These are phyloP conservation scores for Uromys caudimaculatus DNA, from an alignment of 2,797 vertebrate genomes.

Conservation along the genomic window DNA sequence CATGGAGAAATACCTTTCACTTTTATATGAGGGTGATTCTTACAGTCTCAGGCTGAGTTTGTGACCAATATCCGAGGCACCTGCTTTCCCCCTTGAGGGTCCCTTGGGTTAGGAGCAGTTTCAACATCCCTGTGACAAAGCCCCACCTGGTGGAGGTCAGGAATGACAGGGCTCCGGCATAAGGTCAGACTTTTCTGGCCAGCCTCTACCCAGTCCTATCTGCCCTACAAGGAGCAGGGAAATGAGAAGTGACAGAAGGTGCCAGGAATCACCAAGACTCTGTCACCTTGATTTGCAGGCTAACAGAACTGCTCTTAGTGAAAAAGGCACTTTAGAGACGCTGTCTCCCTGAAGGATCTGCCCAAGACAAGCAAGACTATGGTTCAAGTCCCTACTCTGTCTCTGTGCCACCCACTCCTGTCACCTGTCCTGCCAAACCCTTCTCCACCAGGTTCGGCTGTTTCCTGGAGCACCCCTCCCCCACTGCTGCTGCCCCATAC, in stretches of 20 bases:
- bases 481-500: not conserved
- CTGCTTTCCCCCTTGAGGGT: not conserved
- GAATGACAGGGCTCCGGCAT: not conserved
- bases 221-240: not conserved
- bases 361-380: not conserved
- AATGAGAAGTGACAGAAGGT: slow-evolving; percentile 61
- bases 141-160: not conserved
- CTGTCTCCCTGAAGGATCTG: not conserved
- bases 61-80: not conserved
- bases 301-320: not conserved
- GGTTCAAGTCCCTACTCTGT: not conserved
- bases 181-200: not conserved
- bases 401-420: no score
- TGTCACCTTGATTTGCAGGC: slow-evolving; percentile 64
- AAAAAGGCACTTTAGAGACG: slow-evolving; percentile 12
- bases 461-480: not conserved
- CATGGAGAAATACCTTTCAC: not conserved
- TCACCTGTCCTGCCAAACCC: no score
- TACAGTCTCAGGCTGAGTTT: not conserved
- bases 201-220: not conserved
- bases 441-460: not conserved
- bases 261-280: slow-evolving; percentile 55
- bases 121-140: not conserved
- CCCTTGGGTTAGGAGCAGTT: not conserved
- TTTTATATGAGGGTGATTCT: not conserved